Evolutionary conservation across 2,888 invertebrate genomes (phyloP).

Genomic region (Drosophila merina): DNA sequence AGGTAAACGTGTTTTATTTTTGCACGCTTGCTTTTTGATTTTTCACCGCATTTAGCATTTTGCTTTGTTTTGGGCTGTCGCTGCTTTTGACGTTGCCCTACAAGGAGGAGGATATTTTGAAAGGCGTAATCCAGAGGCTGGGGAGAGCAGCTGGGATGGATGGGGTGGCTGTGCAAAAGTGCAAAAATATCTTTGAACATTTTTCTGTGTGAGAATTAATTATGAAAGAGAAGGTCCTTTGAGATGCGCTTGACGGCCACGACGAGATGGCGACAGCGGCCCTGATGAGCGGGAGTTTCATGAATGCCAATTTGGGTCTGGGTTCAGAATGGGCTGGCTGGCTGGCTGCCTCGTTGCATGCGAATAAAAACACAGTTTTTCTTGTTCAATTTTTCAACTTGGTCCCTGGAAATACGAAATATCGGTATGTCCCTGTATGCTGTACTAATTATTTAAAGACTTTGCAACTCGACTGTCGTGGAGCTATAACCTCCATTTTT

Average conservation of each 20-base stretch:
- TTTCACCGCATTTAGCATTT: constrained; percentile 49
- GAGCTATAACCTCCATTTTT: background rate
- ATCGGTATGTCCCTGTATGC: background rate
- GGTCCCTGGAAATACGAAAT: background rate
- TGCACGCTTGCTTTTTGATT: constrained; percentile 42
- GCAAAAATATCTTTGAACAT: constrained; percentile 78
- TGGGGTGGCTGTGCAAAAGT: constrained; percentile 44
- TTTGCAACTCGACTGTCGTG: background rate
- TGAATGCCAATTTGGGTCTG: constrained; percentile 65
- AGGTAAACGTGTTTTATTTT: constrained; percentile 61
- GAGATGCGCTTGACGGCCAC: constrained; percentile 57
- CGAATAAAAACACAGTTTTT: constrained; percentile 63
- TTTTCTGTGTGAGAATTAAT: constrained; percentile 70
- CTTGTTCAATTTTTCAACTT: constrained; percentile 66
- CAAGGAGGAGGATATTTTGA: constrained; percentile 50
- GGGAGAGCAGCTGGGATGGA: background rate
- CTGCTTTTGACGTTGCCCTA: constrained; percentile 71
- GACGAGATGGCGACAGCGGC: constrained; percentile 25
- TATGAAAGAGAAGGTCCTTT: constrained; percentile 71
- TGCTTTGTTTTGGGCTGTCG: constrained; percentile 67
- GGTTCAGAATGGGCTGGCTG: constrained; percentile 7
- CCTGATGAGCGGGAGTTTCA: constrained; percentile 21
- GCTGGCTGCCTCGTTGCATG: constrained; percentile 32
- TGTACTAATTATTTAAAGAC: background rate
- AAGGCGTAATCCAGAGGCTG: background rate